Base-by-base conservation (phyloP, 2,888 invertebrate genomes). In the Heliconius ethilla region DNA sequence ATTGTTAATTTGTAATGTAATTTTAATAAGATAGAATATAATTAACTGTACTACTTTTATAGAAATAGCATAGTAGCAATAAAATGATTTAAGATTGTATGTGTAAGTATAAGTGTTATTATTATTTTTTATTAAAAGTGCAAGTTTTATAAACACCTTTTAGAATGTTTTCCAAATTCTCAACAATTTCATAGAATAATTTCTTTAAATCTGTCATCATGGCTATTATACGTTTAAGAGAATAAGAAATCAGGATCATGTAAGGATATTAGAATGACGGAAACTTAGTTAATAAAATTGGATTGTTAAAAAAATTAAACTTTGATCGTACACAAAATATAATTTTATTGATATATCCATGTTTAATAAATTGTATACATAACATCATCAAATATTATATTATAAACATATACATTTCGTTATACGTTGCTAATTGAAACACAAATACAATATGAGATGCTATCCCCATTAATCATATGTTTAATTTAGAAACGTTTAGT, bases 301-400 rank as follows among this genome's bases (percentile, higher is more conserved):
- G 77, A 74, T 73, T 62, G 75, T 79, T 78, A 86, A 88, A 89
- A 86, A 82, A 89, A 92, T 89, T 89, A 92, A 93, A 93, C 86
- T 88, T 91, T 90, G 84, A 86, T 91, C 89, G 87, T 94, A 94
- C 94, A 94, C 94, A 95, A 94, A 95, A 95, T 94, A 95, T 95
- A 95, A 94, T 95, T 94, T 94, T 94, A 94, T 95, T 94, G 94
- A 94, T 94, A 94, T 94, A 94, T 93, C 89, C 93, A 94, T 93
- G 93, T 94, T 94, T 94, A 94, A 94, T 94, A 94, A 94, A 94
- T 93, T 94, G 94, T 94, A 94, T 94, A 94, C 93, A 94, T 94
- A 94, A 94, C 93, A 93, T 94, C 93, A 92, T 94, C 93, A 93
- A 94, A 93, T 93, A 93, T 93, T 94, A 93, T 93, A 94, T 94